Evolutionary conservation across 2,113 vertebrate species (phyloP).

Genomic region (Brienomyrus longianalis): DNA sequence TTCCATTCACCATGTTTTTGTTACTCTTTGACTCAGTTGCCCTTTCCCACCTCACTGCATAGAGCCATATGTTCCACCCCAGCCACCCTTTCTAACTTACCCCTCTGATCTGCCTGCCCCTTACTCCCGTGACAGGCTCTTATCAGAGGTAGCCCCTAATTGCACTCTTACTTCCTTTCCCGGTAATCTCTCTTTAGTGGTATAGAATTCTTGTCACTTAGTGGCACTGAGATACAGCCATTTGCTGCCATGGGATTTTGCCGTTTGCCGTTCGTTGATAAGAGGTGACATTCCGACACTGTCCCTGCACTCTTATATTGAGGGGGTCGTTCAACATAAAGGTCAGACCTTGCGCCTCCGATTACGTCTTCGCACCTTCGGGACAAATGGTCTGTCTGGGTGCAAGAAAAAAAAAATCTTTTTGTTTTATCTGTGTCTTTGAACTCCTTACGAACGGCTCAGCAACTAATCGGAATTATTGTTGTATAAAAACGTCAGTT

Average conservation of each 20-base stretch:
- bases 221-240: slow-evolving; percentile 41
- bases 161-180: slow-evolving; percentile 44
- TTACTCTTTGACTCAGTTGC: slow-evolving; percentile 16
- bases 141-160: slow-evolving; percentile 49
- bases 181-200: slow-evolving; percentile 40
- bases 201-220: slow-evolving; percentile 40
- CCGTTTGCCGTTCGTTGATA: slow-evolving; percentile 44
- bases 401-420: not conserved
- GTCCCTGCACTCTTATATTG: slow-evolving; percentile 31
- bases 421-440: not conserved
- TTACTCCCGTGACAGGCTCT: slow-evolving; percentile 30
- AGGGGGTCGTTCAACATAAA: slow-evolving; percentile 20
- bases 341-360: slow-evolving; percentile 24
- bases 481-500: not conserved
- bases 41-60: not conserved
- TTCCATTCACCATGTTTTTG: not conserved
- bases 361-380: slow-evolving; percentile 20
- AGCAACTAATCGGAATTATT: not conserved
- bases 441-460: not conserved
- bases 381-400: slow-evolving; percentile 25
- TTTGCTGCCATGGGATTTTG: slow-evolving; percentile 42
- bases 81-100: slow-evolving; percentile 18
- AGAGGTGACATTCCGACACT: slow-evolving; percentile 41
- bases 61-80: slow-evolving; percentile 11
- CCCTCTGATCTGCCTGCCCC: slow-evolving; percentile 24